Evolutionary conservation across 2,113 vertebrate species (phyloP).

Genomic region (Struthidea cinerea): DNA sequence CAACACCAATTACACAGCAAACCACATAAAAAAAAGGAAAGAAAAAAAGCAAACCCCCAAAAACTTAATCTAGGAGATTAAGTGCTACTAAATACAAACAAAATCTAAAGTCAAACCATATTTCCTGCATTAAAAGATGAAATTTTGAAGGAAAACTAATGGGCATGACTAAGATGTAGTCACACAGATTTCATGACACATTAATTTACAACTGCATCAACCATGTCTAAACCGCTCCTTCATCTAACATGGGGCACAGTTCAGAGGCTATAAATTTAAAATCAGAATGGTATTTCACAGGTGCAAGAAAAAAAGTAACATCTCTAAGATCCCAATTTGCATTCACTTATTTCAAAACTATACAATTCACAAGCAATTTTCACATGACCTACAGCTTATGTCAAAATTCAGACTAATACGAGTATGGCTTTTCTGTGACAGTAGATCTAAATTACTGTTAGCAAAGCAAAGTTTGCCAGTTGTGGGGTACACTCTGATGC

Average conservation of each 20-base stretch:
- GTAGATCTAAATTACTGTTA: neutral
- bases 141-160: conserved; percentile 20
- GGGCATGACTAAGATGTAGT: neutral
- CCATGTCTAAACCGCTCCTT: conserved; percentile 13
- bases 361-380: neutral
- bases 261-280: conserved; percentile 21
- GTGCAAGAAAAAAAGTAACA: neutral
- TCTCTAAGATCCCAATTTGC: neutral
- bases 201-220: neutral
- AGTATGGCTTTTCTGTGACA: neutral
- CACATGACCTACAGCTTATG: neutral
- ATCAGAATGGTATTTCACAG: conserved; percentile 3
- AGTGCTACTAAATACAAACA: neutral
- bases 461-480: neutral
- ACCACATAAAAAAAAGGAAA: neutral
- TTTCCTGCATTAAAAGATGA: conserved; percentile 11
- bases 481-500: neutral
- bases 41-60: neutral
- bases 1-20: neutral
- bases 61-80: neutral
- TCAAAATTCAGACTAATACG: neutral
- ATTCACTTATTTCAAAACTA: conserved; percentile 9
- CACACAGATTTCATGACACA: conserved; percentile 8
- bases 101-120: conserved; percentile 11
- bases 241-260: neutral